Percentiles rank a stretch among this genome's conserved stretches.
These are phyloP conservation scores for Mya arenaria DNA, from an alignment of 1,140 invertebrate genomes.

Conservation along the genomic window DNA sequence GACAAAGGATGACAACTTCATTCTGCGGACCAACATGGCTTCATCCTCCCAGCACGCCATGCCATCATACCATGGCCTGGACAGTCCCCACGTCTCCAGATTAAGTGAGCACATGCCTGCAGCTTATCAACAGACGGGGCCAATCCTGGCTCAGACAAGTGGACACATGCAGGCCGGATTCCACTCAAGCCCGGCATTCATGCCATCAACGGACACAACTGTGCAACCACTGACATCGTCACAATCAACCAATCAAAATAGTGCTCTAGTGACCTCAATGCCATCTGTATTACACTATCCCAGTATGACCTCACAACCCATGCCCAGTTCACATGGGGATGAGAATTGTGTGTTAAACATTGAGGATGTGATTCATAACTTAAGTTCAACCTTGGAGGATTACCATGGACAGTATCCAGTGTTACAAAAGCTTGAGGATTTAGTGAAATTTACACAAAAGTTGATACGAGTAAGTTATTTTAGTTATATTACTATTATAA, in stretches of 20 bases:
- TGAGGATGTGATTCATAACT: conserved; percentile 75
- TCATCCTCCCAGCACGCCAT: conserved; percentile 23
- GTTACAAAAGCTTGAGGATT: conserved; percentile 80
- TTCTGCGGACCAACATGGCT: conserved; percentile 67
- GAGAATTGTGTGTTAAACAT: conserved; percentile 56
- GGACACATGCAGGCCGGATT: conserved; percentile 43
- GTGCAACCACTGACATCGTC: background rate
- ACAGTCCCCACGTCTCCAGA: conserved; percentile 38
- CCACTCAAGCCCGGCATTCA: conserved; percentile 40
- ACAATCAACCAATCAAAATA: conserved; percentile 35
- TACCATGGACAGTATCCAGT: conserved; percentile 82
- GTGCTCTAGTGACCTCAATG: conserved; percentile 32
- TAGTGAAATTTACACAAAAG: conserved; percentile 75
- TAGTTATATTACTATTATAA: background rate
- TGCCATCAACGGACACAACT: background rate
- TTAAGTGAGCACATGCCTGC: conserved; percentile 49
- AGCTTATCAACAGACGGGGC: conserved; percentile 35
- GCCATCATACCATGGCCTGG: conserved; percentile 50
- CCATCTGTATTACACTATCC: conserved; percentile 48
- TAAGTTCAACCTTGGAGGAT: conserved; percentile 80
- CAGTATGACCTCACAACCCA: conserved; percentile 9
- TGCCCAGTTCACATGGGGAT: background rate
- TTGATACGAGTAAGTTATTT: conserved; percentile 77
- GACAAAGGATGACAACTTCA: conserved; percentile 72
- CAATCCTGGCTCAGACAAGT: conserved; percentile 28